Evolutionary conservation across 2,113 vertebrate genomes (phyloP), one percentile per base, ranked within the genome.

Genomic region (Hucho hucho): DNA sequence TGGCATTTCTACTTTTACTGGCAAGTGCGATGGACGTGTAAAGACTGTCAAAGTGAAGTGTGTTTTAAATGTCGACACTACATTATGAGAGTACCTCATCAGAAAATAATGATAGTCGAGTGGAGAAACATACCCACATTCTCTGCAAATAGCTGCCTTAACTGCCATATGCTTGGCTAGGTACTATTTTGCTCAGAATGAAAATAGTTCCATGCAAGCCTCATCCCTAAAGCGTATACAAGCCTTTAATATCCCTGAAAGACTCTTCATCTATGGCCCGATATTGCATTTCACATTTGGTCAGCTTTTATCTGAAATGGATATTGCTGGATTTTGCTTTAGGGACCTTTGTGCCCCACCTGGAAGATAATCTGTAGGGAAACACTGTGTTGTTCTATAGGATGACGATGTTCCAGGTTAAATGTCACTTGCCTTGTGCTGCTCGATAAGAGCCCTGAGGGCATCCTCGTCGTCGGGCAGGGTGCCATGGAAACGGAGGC

Each of bases 381-480:
- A 53, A 53, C 14, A 5, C 16, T 18, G 49, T 53, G 14, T 53
- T 22, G n/a, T 22, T 61, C n/a, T 22, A 61, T 61, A 61, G 58
- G 58, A 61, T n/a, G 58, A 61, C n/a, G 6, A 61, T 61, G 58
- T n/a, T 61, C 20, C 13, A 61, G 18, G n/a, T 61, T 22, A 61
- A 61, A 61, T 47, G 6, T 29, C 6, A 24, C 77, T 95, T 87
- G 94, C 98, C 93, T 94, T 95, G 86, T 99, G 98, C 75, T 98
- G 97, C 64, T 97, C 95, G 14, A 98, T 97, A 26, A 99, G 93
- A 0, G 86, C 82, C 9, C 88, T 87, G 64, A 99, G 91, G 47
- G 96, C 95, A 70, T 98, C 97, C 69, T 99, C 96, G 20, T 99
- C 98, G 4, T 99, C 98, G 14, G 98, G 97, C 76, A 98, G 95